Evolutionary conservation across 2,888 invertebrate species (phyloP), one percentile per base, ranked within the genome.

Genomic region (Podotricha telesiphe): DNA sequence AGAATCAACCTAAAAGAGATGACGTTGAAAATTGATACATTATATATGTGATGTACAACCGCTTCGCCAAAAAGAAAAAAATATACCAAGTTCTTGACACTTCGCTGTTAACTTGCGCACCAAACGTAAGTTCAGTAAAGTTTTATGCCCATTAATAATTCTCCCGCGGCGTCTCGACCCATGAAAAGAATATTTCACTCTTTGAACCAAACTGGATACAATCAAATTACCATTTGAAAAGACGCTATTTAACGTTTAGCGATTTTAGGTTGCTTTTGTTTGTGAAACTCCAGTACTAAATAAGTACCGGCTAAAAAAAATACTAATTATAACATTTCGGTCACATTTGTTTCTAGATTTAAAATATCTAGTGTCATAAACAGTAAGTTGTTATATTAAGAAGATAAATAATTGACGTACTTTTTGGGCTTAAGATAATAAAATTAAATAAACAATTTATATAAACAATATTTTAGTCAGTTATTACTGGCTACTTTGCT

Each of bases 141-240:
- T 87, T 87, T 82, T 80, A 78, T 75, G 78, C 78, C 86, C 87
- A 89, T 89, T 90, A 89, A 89, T 89, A 89, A 88, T 89, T 86
- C 88, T 80, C 82, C 76, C 78, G 83, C 80, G 80, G 85, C 84
- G 81, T 81, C 82, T 84, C 81, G 82, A 82, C 79, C 82, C 80
- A 80, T 85, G 84, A 86, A 89, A 89, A 89, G 89, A 89, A 90
- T 89, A 89, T 89, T 89, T 89, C 84, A 86, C 86, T 88, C 88
- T 88, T 89, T 87, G 75, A 77, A 74, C 73, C 74, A 85, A 87
- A 88, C 86, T 85, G 88, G 86, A 86, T 86, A 87, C 87, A 89
- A 90, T 90, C 86, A 87, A 88, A 90, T 91, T 91, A 89, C 86
- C 89, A 90, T 90, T 85, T 90, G 86, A 89, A 90, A 87, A 83